These are phyloP conservation scores for Congeria kusceri DNA, from an alignment of 2,888 invertebrate genomes.

Conservation along the genomic window DNA sequence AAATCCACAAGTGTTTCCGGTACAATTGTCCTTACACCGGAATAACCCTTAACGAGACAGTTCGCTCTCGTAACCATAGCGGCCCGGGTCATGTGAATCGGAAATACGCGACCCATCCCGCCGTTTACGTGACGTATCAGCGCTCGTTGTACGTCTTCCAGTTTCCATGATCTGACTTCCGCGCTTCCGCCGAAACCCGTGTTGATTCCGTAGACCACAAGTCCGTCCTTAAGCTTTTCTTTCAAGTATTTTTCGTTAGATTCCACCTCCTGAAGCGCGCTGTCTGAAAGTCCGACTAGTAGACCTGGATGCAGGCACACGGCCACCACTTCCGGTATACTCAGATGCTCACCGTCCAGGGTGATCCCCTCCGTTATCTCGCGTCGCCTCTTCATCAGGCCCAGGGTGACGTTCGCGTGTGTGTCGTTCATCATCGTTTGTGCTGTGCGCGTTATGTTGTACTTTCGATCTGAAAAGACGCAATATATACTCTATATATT, in stretches of 20 bases:
- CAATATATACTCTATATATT: no score
- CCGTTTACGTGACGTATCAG: slow-evolving; percentile 31
- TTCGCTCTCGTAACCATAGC: slow-evolving; percentile 18
- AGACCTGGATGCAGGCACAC: slow-evolving; percentile 13
- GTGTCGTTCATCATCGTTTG: slow-evolving; percentile 3
- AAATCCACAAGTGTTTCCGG: slow-evolving; percentile 58
- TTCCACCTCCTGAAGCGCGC: neutral
- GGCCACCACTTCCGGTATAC: slow-evolving; percentile 20
- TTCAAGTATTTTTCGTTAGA: slow-evolving; percentile 19
- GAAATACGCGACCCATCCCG: slow-evolving; percentile 29
- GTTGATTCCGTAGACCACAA: slow-evolving; percentile 30
- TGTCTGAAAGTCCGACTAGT: neutral
- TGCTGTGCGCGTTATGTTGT: no score
- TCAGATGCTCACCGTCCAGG: slow-evolving; percentile 11
- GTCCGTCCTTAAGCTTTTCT: slow-evolving; percentile 20
- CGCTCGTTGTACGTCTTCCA: slow-evolving; percentile 23
- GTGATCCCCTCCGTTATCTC: neutral
- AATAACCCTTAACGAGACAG: slow-evolving; percentile 26
- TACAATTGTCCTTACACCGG: slow-evolving; percentile 64
- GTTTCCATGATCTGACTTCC: slow-evolving; percentile 28
- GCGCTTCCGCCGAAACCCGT: slow-evolving; percentile 40
- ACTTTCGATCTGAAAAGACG: no score
- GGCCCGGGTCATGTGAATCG: neutral
- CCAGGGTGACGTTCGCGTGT: slow-evolving; percentile 9
- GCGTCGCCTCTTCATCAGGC: slow-evolving; percentile 5